Percentiles rank a stretch among this genome's conserved stretches.
Conservation (phyloP, 2,797 vertebrate species). For the Cuniculus paca region DNA sequence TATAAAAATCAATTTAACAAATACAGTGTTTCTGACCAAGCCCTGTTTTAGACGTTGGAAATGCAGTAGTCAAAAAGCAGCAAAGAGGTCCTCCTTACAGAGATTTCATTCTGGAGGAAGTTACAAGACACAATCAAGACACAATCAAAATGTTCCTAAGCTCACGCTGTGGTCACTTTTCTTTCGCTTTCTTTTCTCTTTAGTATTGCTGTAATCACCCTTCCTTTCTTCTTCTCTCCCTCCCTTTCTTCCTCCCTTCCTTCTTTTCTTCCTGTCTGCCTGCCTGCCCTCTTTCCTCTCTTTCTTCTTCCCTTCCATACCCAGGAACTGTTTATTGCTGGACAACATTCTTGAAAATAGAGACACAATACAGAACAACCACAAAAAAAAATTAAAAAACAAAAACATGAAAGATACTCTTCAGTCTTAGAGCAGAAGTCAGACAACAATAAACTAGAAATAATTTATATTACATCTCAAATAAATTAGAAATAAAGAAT, state of each 20-base stretch:
- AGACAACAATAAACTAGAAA: neutral
- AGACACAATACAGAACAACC: neutral
- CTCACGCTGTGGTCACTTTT: neutral
- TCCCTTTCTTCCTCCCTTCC: neutral
- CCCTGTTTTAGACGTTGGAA: neutral
- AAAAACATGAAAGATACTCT: neutral
- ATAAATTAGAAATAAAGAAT: neutral
- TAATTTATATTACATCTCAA: neutral
- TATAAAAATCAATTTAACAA: neutral
- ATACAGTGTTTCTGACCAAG: neutral
- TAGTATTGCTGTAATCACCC: too few relatives aligned
- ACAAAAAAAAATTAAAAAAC: neutral
- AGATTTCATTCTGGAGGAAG: neutral
- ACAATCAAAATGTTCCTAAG: conserved; percentile 6
- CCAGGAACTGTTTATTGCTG: neutral
- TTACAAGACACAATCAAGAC: neutral
- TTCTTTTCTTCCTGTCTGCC: rapidly evolving
- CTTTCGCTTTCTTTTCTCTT: too few relatives aligned
- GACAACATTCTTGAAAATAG: neutral
- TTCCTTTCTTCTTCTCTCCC: too few relatives aligned
- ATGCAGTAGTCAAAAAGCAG: neutral
- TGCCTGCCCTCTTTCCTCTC: neutral
- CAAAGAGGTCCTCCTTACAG: neutral
- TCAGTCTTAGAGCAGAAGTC: neutral
- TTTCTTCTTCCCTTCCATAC: neutral